These are phyloP conservation scores for Oreocharis arfaki DNA, from an alignment of 2,113 vertebrate genomes.

Conservation along the genomic window DNA sequence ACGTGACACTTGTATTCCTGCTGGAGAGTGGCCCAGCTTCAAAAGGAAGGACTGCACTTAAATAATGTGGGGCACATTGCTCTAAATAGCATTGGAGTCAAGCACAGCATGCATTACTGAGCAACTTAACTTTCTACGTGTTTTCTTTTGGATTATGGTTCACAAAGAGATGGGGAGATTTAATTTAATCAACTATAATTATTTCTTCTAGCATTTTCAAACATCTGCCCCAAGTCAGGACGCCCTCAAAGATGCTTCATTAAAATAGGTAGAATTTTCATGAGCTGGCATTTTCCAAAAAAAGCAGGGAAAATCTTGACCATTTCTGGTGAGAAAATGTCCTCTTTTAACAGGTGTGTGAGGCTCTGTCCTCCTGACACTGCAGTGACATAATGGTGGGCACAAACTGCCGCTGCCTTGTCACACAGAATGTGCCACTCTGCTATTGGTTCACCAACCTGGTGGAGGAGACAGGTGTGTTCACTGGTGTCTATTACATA, in stretches of 20 bases:
- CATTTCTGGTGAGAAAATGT: neutral
- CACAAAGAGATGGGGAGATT: neutral
- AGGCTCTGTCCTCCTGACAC: neutral
- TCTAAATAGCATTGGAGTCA: neutral
- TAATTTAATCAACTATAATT: neutral
- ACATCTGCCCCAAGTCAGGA: neutral
- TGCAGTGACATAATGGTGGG: neutral
- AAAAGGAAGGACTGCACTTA: neutral
- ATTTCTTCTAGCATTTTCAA: neutral
- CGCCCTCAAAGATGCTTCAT: neutral
- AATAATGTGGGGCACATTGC: neutral
- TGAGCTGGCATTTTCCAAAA: neutral
- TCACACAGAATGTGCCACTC: neutral
- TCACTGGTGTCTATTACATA: neutral
- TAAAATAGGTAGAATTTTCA: neutral
- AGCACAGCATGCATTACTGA: neutral
- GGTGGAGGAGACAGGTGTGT: neutral
- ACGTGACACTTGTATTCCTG: neutral
- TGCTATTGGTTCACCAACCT: neutral
- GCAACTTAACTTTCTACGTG: neutral
- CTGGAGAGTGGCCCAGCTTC: slow-evolving; percentile 26
- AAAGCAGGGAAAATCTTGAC: neutral
- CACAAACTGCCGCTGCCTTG: neutral
- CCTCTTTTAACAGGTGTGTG: accelerated
- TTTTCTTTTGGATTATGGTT: neutral